phyloP scores from a whole-genome alignment of 2,888 invertebrate species.

The Parapristionchus giblindavisi region DNA sequence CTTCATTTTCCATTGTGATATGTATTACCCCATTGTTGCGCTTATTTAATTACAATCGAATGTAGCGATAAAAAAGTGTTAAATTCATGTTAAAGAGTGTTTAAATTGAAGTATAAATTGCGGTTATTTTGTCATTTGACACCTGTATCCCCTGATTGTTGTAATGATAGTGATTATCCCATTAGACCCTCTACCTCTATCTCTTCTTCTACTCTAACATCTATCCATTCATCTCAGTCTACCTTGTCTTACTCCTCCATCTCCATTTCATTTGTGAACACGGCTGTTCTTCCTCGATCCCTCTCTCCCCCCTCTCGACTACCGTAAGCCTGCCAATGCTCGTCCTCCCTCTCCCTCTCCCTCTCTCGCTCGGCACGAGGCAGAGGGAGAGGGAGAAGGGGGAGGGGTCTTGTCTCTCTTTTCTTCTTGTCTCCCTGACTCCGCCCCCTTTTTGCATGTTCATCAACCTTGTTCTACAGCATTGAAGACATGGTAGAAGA shows the following conservation, averaged over 20 bases:
- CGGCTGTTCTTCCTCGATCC: slow-evolving; percentile 29
- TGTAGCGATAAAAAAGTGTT: too few relatives aligned
- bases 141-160: too few relatives aligned
- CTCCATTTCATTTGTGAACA: slow-evolving; percentile 31
- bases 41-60: too few relatives aligned
- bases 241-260: slow-evolving; percentile 26
- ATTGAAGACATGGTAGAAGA: too few relatives aligned
- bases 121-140: too few relatives aligned
- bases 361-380: slow-evolving; percentile 12
- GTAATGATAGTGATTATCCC: too few relatives aligned
- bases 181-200: neutral
- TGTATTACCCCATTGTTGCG: too few relatives aligned
- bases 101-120: too few relatives aligned
- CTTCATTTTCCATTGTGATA: neutral
- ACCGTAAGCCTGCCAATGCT: slow-evolving; percentile 13
- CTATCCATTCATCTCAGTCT: neutral
- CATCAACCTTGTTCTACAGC: slow-evolving; percentile 25
- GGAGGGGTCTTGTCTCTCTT: slow-evolving; percentile 4
- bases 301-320: neutral
- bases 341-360: neutral
- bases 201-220: neutral
- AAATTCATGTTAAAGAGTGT: too few relatives aligned
- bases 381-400: too few relatives aligned
- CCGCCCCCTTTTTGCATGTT: slow-evolving; percentile 33
- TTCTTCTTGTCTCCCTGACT: neutral